A percentile compares a stretch with the other conserved stretches of the same genome.
Evolutionary conservation across 2,113 vertebrate genomes (phyloP).

Genomic region (Spea multiplicata): DNA sequence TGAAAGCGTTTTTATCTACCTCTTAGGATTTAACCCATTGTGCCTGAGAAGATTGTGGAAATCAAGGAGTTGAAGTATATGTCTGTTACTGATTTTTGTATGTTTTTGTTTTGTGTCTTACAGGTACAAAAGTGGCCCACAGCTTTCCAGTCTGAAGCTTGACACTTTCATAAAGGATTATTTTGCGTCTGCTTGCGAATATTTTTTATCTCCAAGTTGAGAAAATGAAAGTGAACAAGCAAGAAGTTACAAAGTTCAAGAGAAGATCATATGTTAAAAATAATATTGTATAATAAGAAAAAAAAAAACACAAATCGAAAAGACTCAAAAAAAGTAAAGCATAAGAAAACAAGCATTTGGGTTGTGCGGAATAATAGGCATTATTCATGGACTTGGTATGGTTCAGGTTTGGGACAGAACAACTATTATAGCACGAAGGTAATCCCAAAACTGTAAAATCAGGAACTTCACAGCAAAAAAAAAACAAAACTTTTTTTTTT

Average conservation of each 20-base stretch:
- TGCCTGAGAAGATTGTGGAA: background rate
- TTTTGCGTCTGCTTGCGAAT: conserved; percentile 55
- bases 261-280: conserved; percentile 65
- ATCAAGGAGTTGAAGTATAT: background rate
- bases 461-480: conserved; percentile 42
- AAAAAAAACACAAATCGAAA: background rate
- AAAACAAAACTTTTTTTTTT: conserved; percentile 56
- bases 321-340: background rate
- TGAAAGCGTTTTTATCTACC: conserved; percentile 8
- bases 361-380: conserved; percentile 61
- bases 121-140: conserved; percentile 82
- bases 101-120: conserved; percentile 53
- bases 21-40: background rate
- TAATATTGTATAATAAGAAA: conserved; percentile 29
- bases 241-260: conserved; percentile 67
- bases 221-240: conserved; percentile 78
- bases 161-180: conserved; percentile 70
- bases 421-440: conserved; percentile 75
- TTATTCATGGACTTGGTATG: conserved; percentile 79
- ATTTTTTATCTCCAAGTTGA: conserved; percentile 54
- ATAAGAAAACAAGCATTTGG: conserved; percentile 15
- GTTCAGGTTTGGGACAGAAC: conserved; percentile 73
- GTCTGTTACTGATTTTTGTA: conserved; percentile 23
- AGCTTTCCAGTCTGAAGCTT: conserved; percentile 70
- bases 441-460: conserved; percentile 68